Evolutionary conservation across 2,888 invertebrate genomes (phyloP), one percentile per base, ranked within the genome.

Genomic region (Clepsis dumicolana): DNA sequence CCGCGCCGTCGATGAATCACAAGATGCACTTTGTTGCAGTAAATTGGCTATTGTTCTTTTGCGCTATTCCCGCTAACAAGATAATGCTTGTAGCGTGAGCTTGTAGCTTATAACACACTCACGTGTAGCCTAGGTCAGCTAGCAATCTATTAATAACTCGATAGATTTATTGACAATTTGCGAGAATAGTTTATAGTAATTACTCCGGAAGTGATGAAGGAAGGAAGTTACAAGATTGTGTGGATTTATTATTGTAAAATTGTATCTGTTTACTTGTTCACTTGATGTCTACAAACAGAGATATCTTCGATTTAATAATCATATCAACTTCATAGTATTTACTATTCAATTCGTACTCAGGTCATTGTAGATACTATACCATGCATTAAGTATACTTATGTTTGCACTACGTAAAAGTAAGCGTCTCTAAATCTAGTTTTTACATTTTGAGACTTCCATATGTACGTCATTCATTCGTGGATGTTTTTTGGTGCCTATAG

Each of bases 1-100:
- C 1, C 41, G 2, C n/a, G 12, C 35, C 3, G 35, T 16, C 38
- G 41, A 50, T 67, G 62, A 67, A 63, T 62, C 62, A 52, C 29
- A 35, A 48, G 61, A 57, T 67, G 48, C 54, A 48, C 66, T 56
- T n/a, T 25, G 48, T 62, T 62, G 59, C 53, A 44, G 62, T 50
- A 67, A 62, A 67, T 63, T 63, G 62, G n/a, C 56, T 38, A 67
- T 67, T 62, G 62, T 52, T 53, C 35, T 48, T 56, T 61, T 54
- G 35, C 54, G 21, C 48, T 44, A 48, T 48, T 21, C 18, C 21
- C 4, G 18, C 62, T 67, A 67, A 67, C 67, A 63, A 67, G 67
- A 57, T 67, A 67, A 67, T 57, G 50, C 62, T 38, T 62, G 66
- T 60, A 48, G 24, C 44, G 57, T 56, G 18, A 63, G 24, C 63